These are phyloP conservation scores for Monodelphis domestica DNA, from an alignment of 2,797 vertebrate species.

Conservation along the genomic window DNA sequence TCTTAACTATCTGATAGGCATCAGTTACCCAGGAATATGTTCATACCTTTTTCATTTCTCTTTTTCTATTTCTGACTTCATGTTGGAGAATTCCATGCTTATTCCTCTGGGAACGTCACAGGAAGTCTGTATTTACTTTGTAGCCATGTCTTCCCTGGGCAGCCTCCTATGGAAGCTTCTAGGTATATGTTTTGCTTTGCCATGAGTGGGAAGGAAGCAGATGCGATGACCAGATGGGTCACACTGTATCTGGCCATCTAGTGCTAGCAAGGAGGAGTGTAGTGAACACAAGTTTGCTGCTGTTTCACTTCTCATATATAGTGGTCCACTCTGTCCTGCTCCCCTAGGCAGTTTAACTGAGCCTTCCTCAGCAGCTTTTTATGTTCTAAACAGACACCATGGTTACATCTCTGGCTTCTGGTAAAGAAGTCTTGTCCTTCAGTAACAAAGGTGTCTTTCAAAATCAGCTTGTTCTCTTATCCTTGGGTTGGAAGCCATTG, in stretches of 20 bases:
- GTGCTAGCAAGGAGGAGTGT: conserved; percentile 36
- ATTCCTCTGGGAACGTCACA: conserved; percentile 46
- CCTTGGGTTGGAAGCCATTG: conserved; percentile 35
- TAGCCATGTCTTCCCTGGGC: conserved; percentile 17
- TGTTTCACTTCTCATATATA: conserved; percentile 77
- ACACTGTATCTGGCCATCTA: conserved; percentile 66
- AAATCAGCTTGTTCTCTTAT: neutral
- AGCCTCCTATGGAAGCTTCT: neutral
- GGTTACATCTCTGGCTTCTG: neutral
- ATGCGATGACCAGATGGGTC: conserved; percentile 17
- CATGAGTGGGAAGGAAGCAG: neutral
- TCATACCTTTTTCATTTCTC: conserved; percentile 13
- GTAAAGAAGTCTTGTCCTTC: neutral
- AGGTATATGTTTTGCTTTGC: neutral
- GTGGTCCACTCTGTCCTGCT: conserved; percentile 74
- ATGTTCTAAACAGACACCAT: neutral
- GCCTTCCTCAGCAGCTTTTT: conserved; percentile 76
- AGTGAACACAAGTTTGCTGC: conserved; percentile 69
- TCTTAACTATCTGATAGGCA: conserved; percentile 25
- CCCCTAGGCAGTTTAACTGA: conserved; percentile 70
- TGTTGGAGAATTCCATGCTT: conserved; percentile 10
- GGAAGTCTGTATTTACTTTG: neutral
- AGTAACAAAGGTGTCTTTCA: neutral
- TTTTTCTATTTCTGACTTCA: conserved; percentile 21
- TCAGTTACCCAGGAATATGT: conserved; percentile 22